phyloP scores from a whole-genome alignment of 2,888 invertebrate species.

The Ennomos erosarius region DNA sequence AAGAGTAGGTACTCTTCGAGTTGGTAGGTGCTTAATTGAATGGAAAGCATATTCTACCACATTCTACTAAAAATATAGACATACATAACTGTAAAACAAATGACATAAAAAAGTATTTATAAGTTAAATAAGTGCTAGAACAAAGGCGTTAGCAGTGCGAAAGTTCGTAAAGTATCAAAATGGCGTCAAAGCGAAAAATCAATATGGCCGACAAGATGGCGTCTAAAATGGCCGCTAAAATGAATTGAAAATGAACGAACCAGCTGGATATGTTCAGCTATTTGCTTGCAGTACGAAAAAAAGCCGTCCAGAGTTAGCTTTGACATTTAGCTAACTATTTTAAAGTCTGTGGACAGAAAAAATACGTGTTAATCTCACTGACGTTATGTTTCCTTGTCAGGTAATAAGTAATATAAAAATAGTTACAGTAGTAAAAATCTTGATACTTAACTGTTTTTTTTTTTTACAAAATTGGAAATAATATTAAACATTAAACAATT shows the following conservation, averaged over 20 bases:
- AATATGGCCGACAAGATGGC: constrained; percentile 53
- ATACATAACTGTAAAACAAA: too few species aligned
- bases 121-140: not conserved
- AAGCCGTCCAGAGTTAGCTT: constrained; percentile 83
- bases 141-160: constrained; percentile 2
- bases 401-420: not conserved
- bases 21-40: too few species aligned
- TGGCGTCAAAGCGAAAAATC: constrained; percentile 44
- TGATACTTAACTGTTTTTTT: not conserved
- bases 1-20: too few species aligned
- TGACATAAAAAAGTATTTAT: too few species aligned
- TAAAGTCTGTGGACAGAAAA: constrained; percentile 79
- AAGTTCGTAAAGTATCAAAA: constrained; percentile 22
- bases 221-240: constrained; percentile 60
- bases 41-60: too few species aligned
- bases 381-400: constrained; percentile 29
- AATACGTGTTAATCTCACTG: constrained; percentile 57
- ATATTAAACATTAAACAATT: not conserved
- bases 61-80: too few species aligned
- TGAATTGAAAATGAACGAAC: constrained; percentile 69
- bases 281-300: constrained; percentile 85
- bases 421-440: too few species aligned
- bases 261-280: constrained; percentile 84
- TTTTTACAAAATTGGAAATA: not conserved
- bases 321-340: constrained; percentile 74